A percentile compares a stretch with the other conserved stretches of the same genome.
Evolutionary conservation across 37 sponge, comb jelly and placozoan genomes (phyloP).

Genomic region (Beroe ovata): DNA sequence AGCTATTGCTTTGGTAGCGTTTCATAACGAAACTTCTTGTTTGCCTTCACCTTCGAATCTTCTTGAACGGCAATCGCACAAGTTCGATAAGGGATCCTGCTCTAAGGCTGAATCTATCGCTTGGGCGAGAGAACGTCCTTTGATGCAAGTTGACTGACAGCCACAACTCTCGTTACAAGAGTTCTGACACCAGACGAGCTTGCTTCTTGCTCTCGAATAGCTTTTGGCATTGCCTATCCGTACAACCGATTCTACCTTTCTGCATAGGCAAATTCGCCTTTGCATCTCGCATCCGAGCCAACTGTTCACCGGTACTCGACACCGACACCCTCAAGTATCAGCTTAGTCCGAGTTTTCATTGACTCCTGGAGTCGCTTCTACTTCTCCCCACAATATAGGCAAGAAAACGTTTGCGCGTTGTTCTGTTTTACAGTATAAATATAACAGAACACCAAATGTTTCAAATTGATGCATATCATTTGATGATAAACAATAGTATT

Average conservation of each 20-base stretch:
- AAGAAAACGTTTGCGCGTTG: background rate
- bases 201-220: conserved; percentile 5
- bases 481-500: too few species aligned
- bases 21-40: conserved; percentile 59
- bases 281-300: conserved; percentile 29
- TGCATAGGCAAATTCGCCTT: conserved; percentile 18
- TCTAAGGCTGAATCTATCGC: background rate
- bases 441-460: too few species aligned
- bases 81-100: background rate
- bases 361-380: conserved; percentile 6
- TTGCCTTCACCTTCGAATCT: conserved; percentile 66
- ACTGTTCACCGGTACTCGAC: conserved; percentile 18
- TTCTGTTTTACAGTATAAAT: too few species aligned
- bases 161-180: background rate
- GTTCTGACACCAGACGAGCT: conserved; percentile 64
- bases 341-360: conserved; percentile 48
- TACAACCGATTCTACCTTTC: conserved; percentile 48
- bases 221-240: conserved; percentile 55
- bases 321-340: conserved; percentile 29
- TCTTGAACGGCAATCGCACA: conserved; percentile 57
- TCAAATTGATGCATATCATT: too few species aligned
- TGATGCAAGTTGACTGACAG: conserved; percentile 49
- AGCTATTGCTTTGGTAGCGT: conserved; percentile 3
- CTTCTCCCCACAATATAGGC: conserved; percentile 14
- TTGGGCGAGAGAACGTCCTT: conserved; percentile 64